Percentiles rank a stretch among this genome's conserved stretches.
These are phyloP conservation scores for Sepioteuthis lessoniana DNA, from an alignment of 2,888 invertebrate genomes.

Conservation along the genomic window DNA sequence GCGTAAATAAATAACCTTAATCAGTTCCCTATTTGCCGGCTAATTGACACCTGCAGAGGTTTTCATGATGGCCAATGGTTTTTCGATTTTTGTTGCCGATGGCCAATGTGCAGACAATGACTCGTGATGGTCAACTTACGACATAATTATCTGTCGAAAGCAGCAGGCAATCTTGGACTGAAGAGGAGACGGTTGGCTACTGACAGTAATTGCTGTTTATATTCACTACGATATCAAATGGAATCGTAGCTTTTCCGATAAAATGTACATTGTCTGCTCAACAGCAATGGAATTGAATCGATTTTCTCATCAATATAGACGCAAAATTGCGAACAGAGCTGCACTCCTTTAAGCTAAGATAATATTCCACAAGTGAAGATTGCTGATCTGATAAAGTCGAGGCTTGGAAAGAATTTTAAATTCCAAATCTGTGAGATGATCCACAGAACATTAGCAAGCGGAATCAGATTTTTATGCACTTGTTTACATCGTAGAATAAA, in stretches of 20 bases:
- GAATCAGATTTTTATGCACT: no score
- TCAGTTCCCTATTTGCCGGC: neutral
- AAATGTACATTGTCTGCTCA: neutral
- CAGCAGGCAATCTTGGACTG: neutral
- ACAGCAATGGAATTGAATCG: neutral
- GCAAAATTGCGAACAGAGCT: no score
- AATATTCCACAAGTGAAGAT: no score
- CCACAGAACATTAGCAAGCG: no score
- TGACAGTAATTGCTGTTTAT: neutral
- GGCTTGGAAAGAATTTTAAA: no score
- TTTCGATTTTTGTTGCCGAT: neutral
- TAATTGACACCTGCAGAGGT: neutral
- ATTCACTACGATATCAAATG: neutral
- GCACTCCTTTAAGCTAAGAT: no score
- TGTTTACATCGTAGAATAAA: no score
- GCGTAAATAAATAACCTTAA: neutral
- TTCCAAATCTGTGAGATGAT: no score
- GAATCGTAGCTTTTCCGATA: neutral
- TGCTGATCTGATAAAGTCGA: no score
- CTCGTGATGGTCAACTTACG: neutral
- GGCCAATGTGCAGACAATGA: neutral
- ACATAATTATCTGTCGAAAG: neutral
- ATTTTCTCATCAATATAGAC: no score
- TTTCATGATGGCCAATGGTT: neutral
- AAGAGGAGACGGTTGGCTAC: neutral